Conservation (phyloP, 2,113 vertebrate species). For the Platichthys stellatus region DNA sequence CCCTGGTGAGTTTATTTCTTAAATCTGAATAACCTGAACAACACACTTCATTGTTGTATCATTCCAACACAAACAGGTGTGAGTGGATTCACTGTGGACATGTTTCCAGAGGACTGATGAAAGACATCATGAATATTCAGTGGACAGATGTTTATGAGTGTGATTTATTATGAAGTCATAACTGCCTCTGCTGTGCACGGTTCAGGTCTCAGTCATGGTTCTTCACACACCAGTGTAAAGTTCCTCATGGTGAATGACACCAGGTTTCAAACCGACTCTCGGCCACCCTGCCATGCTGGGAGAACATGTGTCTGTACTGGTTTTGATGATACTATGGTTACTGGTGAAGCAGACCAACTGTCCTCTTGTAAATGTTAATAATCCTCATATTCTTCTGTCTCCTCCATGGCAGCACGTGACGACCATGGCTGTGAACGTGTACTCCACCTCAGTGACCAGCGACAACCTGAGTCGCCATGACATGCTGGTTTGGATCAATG, state of each 20-base stretch:
- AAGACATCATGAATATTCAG: too few relatives aligned
- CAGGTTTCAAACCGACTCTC: not conserved
- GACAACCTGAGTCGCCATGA: conserved; percentile 98
- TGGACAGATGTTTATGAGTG: too few relatives aligned
- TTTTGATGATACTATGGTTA: not conserved
- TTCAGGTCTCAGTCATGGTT: not conserved
- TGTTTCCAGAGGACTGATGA: too few relatives aligned
- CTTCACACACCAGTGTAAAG: not conserved
- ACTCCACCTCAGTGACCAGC: conserved; percentile 98
- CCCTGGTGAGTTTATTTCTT: too few relatives aligned
- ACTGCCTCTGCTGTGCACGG: not conserved
- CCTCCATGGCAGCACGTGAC: conserved; percentile 59
- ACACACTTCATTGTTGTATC: too few relatives aligned
- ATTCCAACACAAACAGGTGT: too few relatives aligned
- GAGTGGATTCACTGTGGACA: too few relatives aligned
- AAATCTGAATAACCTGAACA: too few relatives aligned
- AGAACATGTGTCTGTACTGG: not conserved
- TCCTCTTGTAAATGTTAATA: not conserved
- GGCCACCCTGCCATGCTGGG: too few relatives aligned
- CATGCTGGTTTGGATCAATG: conserved; percentile 98
- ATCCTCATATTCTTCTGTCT: not conserved
- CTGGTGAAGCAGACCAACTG: not conserved
- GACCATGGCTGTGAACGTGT: conserved; percentile 98
- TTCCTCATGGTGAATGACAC: not conserved
- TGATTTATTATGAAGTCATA: not conserved